Percentiles rank a stretch among this genome's conserved stretches.
These are phyloP conservation scores for Hydrotaea cyrtoneurina DNA, from an alignment of 2,888 invertebrate genomes.

Conservation along the genomic window DNA sequence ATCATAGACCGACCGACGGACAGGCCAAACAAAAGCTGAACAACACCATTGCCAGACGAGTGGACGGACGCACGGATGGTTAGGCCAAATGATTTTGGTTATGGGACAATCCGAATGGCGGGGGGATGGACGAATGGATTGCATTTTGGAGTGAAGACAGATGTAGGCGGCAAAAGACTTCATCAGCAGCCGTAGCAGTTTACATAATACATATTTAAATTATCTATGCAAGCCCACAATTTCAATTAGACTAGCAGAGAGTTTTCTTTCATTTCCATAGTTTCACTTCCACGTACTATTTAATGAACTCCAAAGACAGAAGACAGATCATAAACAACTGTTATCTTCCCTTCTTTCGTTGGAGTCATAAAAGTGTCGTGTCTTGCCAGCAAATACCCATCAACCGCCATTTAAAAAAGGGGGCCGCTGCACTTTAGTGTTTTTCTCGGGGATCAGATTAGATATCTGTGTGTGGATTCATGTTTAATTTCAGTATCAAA, in stretches of 20 bases:
- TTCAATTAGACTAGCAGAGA: not conserved
- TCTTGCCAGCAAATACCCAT: not conserved
- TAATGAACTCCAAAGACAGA: not conserved
- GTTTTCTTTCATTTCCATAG: not conserved
- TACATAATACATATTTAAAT: constrained; percentile 57
- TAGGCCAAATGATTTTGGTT: not conserved
- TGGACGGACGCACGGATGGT: not conserved
- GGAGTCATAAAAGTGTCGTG: constrained; percentile 4
- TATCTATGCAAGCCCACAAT: constrained; percentile 31
- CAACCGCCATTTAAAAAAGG: not conserved
- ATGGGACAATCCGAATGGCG: not conserved
- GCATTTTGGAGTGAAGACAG: constrained; percentile 6
- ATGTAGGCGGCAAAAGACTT: not conserved
- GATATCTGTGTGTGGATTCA: not conserved
- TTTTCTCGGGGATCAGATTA: not conserved
- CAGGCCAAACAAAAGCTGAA: not conserved
- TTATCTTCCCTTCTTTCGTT: not conserved
- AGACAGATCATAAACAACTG: not conserved
- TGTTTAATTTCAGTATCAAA: not conserved
- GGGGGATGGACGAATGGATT: not conserved
- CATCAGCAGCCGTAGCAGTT: not conserved
- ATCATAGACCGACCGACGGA: not conserved
- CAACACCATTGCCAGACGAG: not conserved
- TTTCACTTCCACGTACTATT: not conserved
- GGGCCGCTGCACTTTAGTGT: not conserved